phyloP scores from a whole-genome alignment of 2,888 invertebrate species.

The Craniophora ligustri region DNA sequence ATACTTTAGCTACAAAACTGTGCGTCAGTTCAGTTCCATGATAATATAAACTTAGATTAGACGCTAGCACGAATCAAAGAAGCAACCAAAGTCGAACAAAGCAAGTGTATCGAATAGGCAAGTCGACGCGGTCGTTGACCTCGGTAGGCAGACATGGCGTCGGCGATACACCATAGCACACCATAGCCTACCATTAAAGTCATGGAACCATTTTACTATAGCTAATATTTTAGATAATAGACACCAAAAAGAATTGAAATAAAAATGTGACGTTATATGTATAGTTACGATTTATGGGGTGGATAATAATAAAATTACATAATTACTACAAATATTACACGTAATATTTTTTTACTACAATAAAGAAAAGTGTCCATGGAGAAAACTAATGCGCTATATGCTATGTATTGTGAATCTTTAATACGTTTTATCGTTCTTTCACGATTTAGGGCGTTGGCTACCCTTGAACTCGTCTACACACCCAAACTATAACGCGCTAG shows the following conservation, averaged over 20 bases:
- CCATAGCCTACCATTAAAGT: constrained; percentile 68
- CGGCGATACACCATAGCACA: constrained; percentile 70
- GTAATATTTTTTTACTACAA: too few relatives aligned
- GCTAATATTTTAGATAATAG: too few relatives aligned
- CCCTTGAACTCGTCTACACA: constrained; percentile 55
- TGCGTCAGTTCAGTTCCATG: constrained; percentile 22
- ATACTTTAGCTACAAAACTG: constrained; percentile 12
- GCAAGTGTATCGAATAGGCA: constrained; percentile 75
- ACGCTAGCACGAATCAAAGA: constrained; percentile 63
- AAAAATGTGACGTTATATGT: neutral
- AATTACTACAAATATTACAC: too few relatives aligned
- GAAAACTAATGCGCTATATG: too few relatives aligned
- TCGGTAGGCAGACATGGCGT: constrained; percentile 79
- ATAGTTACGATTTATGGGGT: neutral
- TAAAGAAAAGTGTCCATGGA: too few relatives aligned
- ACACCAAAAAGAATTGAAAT: too few relatives aligned
- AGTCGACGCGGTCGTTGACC: constrained; percentile 74
- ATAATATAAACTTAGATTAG: constrained; percentile 62
- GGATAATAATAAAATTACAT: neutral
- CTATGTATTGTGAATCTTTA: constrained; percentile 30
- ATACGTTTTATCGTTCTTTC: constrained; percentile 28
- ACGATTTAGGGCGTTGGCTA: constrained; percentile 51
- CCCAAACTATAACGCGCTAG: constrained; percentile 39
- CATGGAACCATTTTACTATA: constrained; percentile 48
- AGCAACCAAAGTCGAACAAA: constrained; percentile 72